These are phyloP conservation scores for Agrotis puta DNA, from an alignment of 2,888 invertebrate species.

Conservation along the genomic window DNA sequence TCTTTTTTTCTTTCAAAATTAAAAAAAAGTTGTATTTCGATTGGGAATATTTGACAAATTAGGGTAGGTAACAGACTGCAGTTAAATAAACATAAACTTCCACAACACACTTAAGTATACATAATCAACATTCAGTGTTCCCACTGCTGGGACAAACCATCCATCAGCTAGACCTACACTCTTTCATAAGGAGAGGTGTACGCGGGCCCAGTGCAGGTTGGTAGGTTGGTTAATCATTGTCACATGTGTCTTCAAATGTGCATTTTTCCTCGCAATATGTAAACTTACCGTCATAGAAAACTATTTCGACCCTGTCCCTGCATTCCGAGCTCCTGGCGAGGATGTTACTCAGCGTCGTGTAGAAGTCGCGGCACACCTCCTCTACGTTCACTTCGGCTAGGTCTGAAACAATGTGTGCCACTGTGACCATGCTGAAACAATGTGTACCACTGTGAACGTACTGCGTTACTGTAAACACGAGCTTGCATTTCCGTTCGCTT, in stretches of 20 bases:
- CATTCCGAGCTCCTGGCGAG: conserved; percentile 50
- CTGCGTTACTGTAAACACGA: no score
- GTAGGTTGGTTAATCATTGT: not conserved
- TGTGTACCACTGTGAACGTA: not conserved
- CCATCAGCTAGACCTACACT: no score
- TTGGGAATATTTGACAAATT: no score
- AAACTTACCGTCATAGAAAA: conserved; percentile 48
- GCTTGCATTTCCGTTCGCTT: no score
- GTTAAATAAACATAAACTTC: not conserved
- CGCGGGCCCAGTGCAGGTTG: not conserved
- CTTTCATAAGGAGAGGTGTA: not conserved
- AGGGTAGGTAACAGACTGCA: not conserved
- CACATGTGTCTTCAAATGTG: not conserved
- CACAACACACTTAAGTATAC: not conserved
- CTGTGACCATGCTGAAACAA: not conserved
- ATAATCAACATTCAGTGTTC: not conserved
- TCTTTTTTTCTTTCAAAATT: no score
- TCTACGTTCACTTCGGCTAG: conserved; percentile 38
- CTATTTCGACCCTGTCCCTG: conserved; percentile 54
- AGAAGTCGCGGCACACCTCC: conserved; percentile 49
- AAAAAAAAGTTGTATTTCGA: no score
- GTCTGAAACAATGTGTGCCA: conserved; percentile 32
- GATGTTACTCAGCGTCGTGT: conserved; percentile 38
- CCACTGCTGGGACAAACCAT: not conserved
- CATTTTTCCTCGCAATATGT: not conserved